These are phyloP conservation scores for Merops nubicus DNA, from an alignment of 2,113 vertebrate species.

Conservation along the genomic window DNA sequence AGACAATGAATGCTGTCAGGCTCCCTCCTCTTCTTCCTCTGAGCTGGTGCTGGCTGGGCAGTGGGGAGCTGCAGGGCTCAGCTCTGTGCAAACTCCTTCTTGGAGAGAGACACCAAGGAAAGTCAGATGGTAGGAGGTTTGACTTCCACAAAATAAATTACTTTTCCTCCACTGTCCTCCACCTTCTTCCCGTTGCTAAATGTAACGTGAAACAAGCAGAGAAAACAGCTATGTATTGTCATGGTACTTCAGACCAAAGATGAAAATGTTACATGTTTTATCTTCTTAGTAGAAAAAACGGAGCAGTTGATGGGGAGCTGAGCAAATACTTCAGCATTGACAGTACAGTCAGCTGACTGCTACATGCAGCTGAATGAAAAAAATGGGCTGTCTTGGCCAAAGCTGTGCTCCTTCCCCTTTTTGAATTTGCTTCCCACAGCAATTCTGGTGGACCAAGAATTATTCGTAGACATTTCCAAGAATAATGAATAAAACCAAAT, in stretches of 20 bases:
- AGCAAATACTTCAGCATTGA: neutral
- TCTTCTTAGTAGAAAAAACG: neutral
- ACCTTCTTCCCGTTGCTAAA: neutral
- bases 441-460: slow-evolving; percentile 32
- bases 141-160: neutral
- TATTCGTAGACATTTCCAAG: slow-evolving; percentile 47
- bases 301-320: neutral
- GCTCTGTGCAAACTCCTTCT: neutral
- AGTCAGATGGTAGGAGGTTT: neutral
- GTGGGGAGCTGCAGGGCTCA: neutral
- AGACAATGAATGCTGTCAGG: neutral
- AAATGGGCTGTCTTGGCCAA: neutral
- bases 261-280: neutral
- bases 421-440: slow-evolving; percentile 11
- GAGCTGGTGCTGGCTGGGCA: neutral
- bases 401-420: neutral
- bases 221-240: neutral
- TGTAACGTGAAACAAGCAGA: neutral
- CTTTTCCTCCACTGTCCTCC: neutral
- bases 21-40: neutral
- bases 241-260: neutral
- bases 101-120: neutral
- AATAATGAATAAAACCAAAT: slow-evolving; percentile 34
- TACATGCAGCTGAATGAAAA: neutral
- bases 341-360: neutral